Evolutionary conservation across 2,113 vertebrate genomes (phyloP), one percentile per base, ranked within the genome.

Genomic region (Scatophagus argus): DNA sequence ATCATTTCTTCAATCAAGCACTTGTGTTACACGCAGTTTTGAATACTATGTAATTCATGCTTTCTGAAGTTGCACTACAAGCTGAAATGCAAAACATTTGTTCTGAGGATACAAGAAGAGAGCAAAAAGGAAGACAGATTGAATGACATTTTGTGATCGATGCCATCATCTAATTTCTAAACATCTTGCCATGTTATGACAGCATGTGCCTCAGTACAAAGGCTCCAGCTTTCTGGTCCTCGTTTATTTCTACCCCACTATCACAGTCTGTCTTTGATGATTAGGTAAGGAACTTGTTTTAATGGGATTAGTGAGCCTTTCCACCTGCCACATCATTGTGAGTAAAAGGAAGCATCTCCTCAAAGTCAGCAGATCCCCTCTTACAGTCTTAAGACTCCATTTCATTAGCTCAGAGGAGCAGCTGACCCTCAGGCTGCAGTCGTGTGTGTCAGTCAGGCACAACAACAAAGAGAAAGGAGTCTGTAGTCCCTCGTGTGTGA

Each of bases 341-440:
- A 60, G 36, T 70, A 59, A 79, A 90, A 80, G 1, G 6, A 51
- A 13, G 49, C 49, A 34, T 56, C 71, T 79, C 74, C 59, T 81
- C 58, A 72, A 87, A 88, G 73, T 84, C 71, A 49, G 79, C 58
- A 79, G 74, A 88, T 86, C 74, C 76, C 58, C 43, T 77, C 63
- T 64, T 12, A 54, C 54, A 8, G 63, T 79, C 74, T 83, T 87
- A 86, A 73, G 77, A 81, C 61, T 87, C 77, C 12, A 87, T 90
- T 90, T 91, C 79, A 91, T 89, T 82, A 85, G 64, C 80, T 82
- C 21, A 21, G 55, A 84, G 60, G 51, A 63, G 73, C 83, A 85
- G 77, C 79, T 84, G 81, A 83, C 58, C 31, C 51, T 14, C 23
- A 52, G 44, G 14, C 27, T 31, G 51, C 60, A 51, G 52, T 23